These are phyloP conservation scores for Cephalotes varians DNA, from an alignment of 2,888 invertebrate species.

Conservation along the genomic window DNA sequence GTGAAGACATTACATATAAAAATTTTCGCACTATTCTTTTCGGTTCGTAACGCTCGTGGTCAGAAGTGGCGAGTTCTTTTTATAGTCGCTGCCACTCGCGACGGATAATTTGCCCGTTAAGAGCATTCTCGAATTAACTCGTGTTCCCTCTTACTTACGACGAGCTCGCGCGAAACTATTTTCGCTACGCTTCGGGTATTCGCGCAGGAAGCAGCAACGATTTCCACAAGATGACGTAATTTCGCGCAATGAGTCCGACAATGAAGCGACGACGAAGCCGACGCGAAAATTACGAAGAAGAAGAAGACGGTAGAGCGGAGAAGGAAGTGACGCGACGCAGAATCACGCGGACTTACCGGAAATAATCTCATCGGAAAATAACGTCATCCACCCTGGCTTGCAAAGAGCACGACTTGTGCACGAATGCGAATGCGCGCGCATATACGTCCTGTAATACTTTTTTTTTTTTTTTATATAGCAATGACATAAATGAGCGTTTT, in stretches of 20 bases:
- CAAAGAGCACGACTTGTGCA: background rate
- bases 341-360: conserved; percentile 49
- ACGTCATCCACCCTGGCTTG: conserved; percentile 29
- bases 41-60: background rate
- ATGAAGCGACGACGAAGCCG: conserved; percentile 29
- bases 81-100: conserved; percentile 9
- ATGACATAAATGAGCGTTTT: conserved; percentile 4
- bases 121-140: conserved; percentile 43
- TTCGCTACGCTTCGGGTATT: conserved; percentile 47
- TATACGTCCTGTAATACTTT: conserved; percentile 27
- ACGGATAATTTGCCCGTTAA: conserved; percentile 40
- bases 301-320: conserved; percentile 1
- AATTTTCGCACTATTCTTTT: background rate
- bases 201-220: conserved; percentile 48
- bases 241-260: conserved; percentile 45
- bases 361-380: conserved; percentile 52
- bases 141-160: conserved; percentile 9
- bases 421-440: background rate
- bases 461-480: background rate
- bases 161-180: conserved; percentile 48
- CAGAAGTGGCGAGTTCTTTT: conserved; percentile 5
- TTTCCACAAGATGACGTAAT: conserved; percentile 54
- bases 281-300: conserved; percentile 33
- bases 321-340: conserved; percentile 46
- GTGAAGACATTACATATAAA: background rate